Evolutionary conservation across 2,113 vertebrate genomes (phyloP).

Genomic region (Artemisiospiza belli): DNA sequence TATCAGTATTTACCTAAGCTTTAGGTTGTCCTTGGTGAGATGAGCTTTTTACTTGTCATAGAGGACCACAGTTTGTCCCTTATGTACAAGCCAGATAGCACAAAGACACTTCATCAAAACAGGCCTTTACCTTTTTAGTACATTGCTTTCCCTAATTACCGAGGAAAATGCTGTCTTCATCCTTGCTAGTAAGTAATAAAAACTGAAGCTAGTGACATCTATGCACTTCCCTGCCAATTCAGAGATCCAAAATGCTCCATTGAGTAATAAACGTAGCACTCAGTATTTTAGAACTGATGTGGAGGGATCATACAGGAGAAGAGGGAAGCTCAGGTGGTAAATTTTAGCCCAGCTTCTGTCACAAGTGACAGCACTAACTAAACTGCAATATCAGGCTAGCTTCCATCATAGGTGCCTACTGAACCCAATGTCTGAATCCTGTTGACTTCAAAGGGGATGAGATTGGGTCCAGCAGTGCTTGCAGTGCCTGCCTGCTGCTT

Average conservation of each 20-base stretch:
- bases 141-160: neutral
- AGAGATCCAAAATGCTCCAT: neutral
- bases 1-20: neutral
- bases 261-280: neutral
- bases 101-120: neutral
- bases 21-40: neutral
- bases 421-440: neutral
- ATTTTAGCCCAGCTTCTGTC: neutral
- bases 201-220: neutral
- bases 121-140: neutral
- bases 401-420: neutral
- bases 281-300: neutral
- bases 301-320: neutral
- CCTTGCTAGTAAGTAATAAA: neutral
- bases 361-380: neutral
- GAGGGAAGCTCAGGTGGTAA: neutral
- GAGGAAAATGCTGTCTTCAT: neutral
- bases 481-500: neutral
- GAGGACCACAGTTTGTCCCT: rapidly evolving
- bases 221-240: neutral
- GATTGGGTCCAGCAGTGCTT: neutral
- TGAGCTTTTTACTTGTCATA: neutral
- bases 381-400: neutral
- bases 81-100: neutral
- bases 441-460: neutral